Base-by-base conservation (phyloP, 2,888 invertebrate genomes). In the Drosophila flavopinicola region DNA sequence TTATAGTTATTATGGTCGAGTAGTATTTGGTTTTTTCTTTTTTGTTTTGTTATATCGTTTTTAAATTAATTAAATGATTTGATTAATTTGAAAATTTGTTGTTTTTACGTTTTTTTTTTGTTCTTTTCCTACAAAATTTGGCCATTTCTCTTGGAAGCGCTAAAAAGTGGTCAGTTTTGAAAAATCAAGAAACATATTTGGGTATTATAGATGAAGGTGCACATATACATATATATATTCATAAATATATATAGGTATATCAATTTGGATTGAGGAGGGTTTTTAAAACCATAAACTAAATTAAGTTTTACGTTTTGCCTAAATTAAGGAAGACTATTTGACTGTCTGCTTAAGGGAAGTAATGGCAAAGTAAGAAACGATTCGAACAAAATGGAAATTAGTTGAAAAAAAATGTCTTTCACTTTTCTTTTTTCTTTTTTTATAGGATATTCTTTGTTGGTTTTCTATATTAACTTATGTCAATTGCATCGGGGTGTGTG, bases 71-170 rank as follows among this genome's bases (percentile, higher is more conserved):
- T 53, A 48, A 66, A 66, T 66, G 45, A 70, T 56, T 73, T 67
- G 20, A 48, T 67, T 52, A 56, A 61, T 51, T 52, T 49, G 48
- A 48, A 33, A 58, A 60, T 71, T 67, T 53, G 47, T 66, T 67
- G 59, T 44, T 59, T 58, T 44, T 42, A 42, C 54, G 37, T 29
- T 65, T 65, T 61, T 61, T 53, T 67, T 61, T 66, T 56, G 30
- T 45, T 71, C 53, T 63, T 54, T 69, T 69, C 66, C 79, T 83
- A 88, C 85, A 82, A 88, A 89, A 90, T 90, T 90, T 90, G 90
- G 90, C 90, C 88, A 90, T 90, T 89, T 85, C 84, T 83, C 83
- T 79, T 90, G 90, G 90, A 90, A 90, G 90, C 90, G 90, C 90
- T 89, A 88, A 89, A 88, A 80, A 87, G 75, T 86, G 79, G 77